Evolutionary conservation across 2,888 invertebrate genomes (phyloP).

Genomic region (Ferdinandea cuprea): DNA sequence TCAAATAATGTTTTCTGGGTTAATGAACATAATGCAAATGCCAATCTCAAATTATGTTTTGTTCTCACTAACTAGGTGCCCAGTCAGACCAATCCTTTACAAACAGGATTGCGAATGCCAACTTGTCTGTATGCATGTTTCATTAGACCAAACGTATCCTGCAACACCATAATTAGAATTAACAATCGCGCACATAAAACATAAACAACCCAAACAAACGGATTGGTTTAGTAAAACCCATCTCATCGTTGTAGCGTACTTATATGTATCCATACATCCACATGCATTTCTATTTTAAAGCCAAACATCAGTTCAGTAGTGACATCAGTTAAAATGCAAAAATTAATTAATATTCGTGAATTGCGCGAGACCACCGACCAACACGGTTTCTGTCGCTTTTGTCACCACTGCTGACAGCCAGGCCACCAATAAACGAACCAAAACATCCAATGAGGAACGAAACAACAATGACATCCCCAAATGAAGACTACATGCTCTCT

Average conservation of each 20-base stretch:
- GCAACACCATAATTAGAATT: conserved; percentile 63
- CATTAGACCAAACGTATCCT: conserved; percentile 30
- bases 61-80: too few relatives aligned
- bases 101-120: not conserved
- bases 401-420: conserved; percentile 47
- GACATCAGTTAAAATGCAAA: conserved; percentile 66
- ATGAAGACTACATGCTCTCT: not conserved
- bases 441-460: conserved; percentile 19
- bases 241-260: not conserved
- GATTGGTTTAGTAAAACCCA: conserved; percentile 25
- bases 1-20: too few relatives aligned
- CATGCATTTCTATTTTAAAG: too few relatives aligned
- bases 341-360: conserved; percentile 71
- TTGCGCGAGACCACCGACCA: conserved; percentile 40
- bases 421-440: conserved; percentile 30
- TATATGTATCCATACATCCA: conserved; percentile 26
- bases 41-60: too few relatives aligned
- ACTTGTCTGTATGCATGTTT: conserved; percentile 17
- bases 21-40: too few relatives aligned
- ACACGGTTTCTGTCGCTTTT: conserved; percentile 32
- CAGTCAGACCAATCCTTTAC: not conserved
- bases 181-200: conserved; percentile 30
- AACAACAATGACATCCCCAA: not conserved
- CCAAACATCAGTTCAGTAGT: too few relatives aligned
- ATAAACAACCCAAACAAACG: conserved; percentile 31